These are phyloP conservation scores for Tryphoninae sp. DNA, from an alignment of 2,888 invertebrate genomes.

Conservation along the genomic window DNA sequence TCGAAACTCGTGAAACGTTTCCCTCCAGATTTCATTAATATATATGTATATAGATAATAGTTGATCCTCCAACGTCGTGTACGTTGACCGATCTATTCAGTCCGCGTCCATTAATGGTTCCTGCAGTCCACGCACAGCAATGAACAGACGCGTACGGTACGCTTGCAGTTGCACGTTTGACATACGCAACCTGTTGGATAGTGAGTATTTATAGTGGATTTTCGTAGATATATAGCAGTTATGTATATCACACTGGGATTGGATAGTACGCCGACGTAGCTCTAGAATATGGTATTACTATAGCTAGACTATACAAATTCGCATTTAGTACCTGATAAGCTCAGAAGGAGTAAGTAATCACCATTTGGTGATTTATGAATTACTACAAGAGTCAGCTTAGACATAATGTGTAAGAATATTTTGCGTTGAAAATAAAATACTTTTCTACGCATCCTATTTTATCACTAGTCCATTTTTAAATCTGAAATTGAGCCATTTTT, in stretches of 20 bases:
- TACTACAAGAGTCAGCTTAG: neutral
- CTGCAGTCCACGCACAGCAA: constrained; percentile 50
- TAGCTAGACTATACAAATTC: constrained; percentile 3
- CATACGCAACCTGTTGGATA: constrained; percentile 58
- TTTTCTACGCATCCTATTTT: too few species aligned
- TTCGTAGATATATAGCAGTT: constrained; percentile 27
- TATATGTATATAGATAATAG: constrained; percentile 25
- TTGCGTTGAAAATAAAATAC: too few species aligned
- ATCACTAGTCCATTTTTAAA: too few species aligned
- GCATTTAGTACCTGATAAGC: neutral
- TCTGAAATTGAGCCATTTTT: too few species aligned
- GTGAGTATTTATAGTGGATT: constrained; percentile 47
- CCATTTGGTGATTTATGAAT: neutral
- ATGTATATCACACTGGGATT: constrained; percentile 18
- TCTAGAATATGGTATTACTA: neutral
- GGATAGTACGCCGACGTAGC: constrained; percentile 21
- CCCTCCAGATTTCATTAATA: constrained; percentile 36
- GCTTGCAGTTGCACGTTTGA: constrained; percentile 44
- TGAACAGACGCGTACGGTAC: constrained; percentile 44
- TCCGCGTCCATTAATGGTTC: constrained; percentile 61
- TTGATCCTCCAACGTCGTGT: constrained; percentile 51
- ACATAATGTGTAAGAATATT: too few species aligned
- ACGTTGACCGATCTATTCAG: constrained; percentile 59
- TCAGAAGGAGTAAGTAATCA: neutral
- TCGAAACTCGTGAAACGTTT: constrained; percentile 56